Percentiles rank a stretch among this genome's conserved stretches.
phyloP scores from a whole-genome alignment of 2,113 vertebrate species.

The Phylloscopus trochiloides region DNA sequence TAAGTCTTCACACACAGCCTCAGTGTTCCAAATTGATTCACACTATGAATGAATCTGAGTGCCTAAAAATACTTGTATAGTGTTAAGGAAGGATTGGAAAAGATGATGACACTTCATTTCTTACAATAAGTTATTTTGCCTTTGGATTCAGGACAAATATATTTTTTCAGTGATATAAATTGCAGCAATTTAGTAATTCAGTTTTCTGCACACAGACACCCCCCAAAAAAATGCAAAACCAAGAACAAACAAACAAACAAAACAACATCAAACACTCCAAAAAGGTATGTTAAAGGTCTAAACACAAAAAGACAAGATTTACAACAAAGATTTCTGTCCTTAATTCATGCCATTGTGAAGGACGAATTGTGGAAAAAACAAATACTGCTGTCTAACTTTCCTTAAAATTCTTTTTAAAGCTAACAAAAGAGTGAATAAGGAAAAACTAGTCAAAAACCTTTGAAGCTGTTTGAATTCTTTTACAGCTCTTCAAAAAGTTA shows the following conservation, averaged over 20 bases:
- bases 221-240: rapidly evolving
- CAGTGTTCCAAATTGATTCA: background rate
- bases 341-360: background rate
- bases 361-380: background rate
- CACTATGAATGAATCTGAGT: background rate
- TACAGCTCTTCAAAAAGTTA: background rate
- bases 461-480: background rate
- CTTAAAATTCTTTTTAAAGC: background rate
- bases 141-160: background rate
- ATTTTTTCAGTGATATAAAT: background rate
- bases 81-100: background rate
- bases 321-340: background rate
- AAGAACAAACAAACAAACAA: background rate
- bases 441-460: background rate
- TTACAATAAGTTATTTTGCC: background rate
- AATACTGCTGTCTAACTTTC: background rate
- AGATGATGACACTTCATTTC: background rate
- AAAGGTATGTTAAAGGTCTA: background rate
- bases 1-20: background rate
- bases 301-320: background rate
- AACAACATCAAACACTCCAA: rapidly evolving
- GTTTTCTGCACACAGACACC: background rate
- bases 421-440: background rate
- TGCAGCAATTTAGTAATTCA: background rate
- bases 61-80: background rate